Evolutionary conservation across 1,140 invertebrate genomes (phyloP), one percentile per base, ranked within the genome.

Genomic region (Vollenhovia emeryi): DNA sequence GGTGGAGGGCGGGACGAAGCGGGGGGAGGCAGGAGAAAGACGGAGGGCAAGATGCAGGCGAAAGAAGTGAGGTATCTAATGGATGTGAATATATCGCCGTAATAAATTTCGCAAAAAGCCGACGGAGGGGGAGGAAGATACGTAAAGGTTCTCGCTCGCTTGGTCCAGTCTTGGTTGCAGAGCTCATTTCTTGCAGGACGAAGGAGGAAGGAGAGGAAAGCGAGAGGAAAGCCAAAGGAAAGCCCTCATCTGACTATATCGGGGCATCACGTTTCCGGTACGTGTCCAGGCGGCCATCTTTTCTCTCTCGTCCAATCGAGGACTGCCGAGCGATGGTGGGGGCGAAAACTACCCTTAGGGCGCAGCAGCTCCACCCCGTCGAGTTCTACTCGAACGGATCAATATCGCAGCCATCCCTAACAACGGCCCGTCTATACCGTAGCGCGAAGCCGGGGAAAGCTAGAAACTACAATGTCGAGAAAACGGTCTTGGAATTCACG

Each of bases 11-110:
- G 57, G 24, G 74, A 45, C 7, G 60, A 40, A 27, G 30, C 62
- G 36, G 24, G 48, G n/a, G 24, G 33, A 36, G n/a, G 18, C 6
- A 55, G 40, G 24, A 45, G 30, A 66, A 71, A 45, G 59, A 57
- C 64, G 36, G 50, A 82, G 66, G 21, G 75, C 48, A 80, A 79
- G 88, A 84, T 87, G 89, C 88, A 66, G 55, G 75, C 85, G 75
- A 82, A 89, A 87, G 91, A 93, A 92, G 87, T 88, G 88, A 93
- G 91, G 90, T 93, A 93, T 93, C 94, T 95, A 95, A 95, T 95
- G 94, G 94, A 95, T 94, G 94, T 92, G 94, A 95, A 95, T 95
- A 95, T 95, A 95, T 95, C 94, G 94, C 92, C 24, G 94, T 91
- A 94, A 95, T 95, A 95, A 95, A 95, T 95, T 95, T 94, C 89